A percentile compares a stretch with the other conserved stretches of the same genome.
Conservation (phyloP, 1,140 invertebrate genomes). For the Dreissena rostriformis region DNA sequence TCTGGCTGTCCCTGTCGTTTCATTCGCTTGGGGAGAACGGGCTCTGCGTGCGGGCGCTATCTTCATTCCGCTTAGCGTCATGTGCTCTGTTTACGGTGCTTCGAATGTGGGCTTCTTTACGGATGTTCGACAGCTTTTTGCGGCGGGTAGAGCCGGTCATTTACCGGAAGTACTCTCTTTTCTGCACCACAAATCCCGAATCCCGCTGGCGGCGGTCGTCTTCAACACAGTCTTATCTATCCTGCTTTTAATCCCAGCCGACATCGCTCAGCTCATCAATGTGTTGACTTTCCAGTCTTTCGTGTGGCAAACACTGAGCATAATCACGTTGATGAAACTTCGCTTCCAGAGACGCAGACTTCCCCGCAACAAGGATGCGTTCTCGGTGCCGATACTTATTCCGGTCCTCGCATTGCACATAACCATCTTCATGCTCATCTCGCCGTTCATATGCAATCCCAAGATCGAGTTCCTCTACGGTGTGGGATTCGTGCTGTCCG, state of each 20-base stretch:
- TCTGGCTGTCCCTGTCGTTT: slow-evolving; percentile 1
- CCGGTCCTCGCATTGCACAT: slow-evolving; percentile 15
- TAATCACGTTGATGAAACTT: slow-evolving; percentile 4
- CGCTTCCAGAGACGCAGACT: slow-evolving; percentile 1
- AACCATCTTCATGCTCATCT: slow-evolving; percentile 24
- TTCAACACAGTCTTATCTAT: slow-evolving; percentile 17
- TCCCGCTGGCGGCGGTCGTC: slow-evolving; percentile 13
- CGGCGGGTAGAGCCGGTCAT: slow-evolving; percentile 35
- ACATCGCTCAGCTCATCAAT: slow-evolving; percentile 25
- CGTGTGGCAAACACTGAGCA: neutral
- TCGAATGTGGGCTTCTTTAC: slow-evolving; percentile 35
- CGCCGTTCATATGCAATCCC: slow-evolving; percentile 38
- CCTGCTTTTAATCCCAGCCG: slow-evolving; percentile 17
- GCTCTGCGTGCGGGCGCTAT: slow-evolving; percentile 14
- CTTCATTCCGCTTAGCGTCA: slow-evolving; percentile 29
- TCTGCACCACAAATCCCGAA: slow-evolving; percentile 44
- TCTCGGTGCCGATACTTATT: slow-evolving; percentile 24
- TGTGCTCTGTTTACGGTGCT: slow-evolving; percentile 39
- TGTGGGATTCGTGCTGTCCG: slow-evolving; percentile 20
- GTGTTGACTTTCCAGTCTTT: slow-evolving; percentile 17
- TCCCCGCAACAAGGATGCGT: neutral
- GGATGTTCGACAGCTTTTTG: slow-evolving; percentile 23
- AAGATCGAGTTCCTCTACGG: slow-evolving; percentile 43
- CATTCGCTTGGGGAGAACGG: slow-evolving; percentile 25
- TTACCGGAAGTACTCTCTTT: slow-evolving; percentile 48